Evolutionary conservation across 2,113 vertebrate species (phyloP).

Genomic region (Scartelaos histophorus): DNA sequence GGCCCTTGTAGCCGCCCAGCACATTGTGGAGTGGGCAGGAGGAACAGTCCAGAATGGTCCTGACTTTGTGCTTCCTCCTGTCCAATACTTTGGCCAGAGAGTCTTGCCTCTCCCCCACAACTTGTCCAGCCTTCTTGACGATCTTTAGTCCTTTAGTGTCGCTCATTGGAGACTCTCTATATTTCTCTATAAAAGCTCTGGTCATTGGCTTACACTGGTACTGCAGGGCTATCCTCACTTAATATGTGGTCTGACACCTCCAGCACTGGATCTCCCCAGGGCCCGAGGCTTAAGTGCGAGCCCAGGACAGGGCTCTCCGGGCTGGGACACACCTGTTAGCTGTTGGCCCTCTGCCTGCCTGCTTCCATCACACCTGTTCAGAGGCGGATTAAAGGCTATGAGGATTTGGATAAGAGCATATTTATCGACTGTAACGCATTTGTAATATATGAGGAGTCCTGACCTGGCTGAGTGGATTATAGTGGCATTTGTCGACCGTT

Average conservation of each 20-base stretch:
- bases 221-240: slow-evolving; percentile 23
- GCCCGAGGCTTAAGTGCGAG: slow-evolving; percentile 1
- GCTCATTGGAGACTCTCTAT: not conserved
- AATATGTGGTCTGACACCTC: slow-evolving; percentile 37
- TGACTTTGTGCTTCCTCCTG: no score
- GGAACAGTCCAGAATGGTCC: no score
- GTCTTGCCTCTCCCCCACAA: no score
- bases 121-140: no score
- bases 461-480: not conserved
- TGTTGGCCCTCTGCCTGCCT: not conserved
- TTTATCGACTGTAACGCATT: not conserved
- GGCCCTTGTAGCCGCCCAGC: no score
- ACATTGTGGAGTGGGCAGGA: no score
- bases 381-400: slow-evolving; percentile 9
- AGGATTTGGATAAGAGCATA: not conserved
- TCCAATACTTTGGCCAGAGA: no score
- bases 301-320: slow-evolving; percentile 14
- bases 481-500: not conserved
- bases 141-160: no score
- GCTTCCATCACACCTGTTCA: not conserved
- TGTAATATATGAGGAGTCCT: not conserved
- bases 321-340: slow-evolving; percentile 38
- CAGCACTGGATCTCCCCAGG: slow-evolving; percentile 38
- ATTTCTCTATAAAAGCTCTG: slow-evolving; percentile 3
- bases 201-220: slow-evolving; percentile 26